phyloP scores from a whole-genome alignment of 1,140 invertebrate species.

The Aethina tumida region DNA sequence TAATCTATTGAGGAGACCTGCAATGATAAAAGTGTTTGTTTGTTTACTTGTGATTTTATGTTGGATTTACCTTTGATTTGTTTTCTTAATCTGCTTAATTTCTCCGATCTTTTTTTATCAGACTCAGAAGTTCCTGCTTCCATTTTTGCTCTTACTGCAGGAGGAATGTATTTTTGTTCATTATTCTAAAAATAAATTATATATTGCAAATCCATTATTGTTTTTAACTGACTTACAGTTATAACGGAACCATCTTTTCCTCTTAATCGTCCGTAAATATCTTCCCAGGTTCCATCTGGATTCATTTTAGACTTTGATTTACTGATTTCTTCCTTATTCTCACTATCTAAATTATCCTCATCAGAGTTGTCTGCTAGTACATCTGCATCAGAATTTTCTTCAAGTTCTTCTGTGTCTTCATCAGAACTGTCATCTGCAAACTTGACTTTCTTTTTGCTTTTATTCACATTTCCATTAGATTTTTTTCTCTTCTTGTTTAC shows the following conservation, averaged over 20 bases:
- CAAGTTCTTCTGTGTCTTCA: conserved; percentile 1
- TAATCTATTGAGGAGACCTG: conserved; percentile 73
- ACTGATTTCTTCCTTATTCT: conserved; percentile 1
- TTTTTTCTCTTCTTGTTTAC: no score
- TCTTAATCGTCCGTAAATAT: conserved; percentile 85
- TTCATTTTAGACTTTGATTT: conserved; percentile 17
- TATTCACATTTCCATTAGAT: no score
- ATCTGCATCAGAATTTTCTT: no score
- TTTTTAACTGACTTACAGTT: conserved; percentile 10
- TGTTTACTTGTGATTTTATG: background rate
- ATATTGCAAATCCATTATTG: background rate
- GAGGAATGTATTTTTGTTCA: conserved; percentile 69
- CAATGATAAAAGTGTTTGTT: conserved; percentile 2
- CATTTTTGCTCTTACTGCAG: conserved; percentile 53
- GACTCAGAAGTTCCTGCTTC: conserved; percentile 25
- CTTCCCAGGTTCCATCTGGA: conserved; percentile 57
- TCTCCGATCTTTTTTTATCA: conserved; percentile 46
- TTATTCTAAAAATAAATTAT: conserved; percentile 34
- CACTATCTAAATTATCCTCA: conserved; percentile 2
- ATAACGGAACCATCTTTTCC: conserved; percentile 55
- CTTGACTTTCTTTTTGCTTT: no score
- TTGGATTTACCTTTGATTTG: conserved; percentile 59
- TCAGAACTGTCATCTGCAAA: no score
- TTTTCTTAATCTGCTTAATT: conserved; percentile 55
- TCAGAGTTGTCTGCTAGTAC: no score